Evolutionary conservation across 2,888 invertebrate genomes (phyloP), one percentile per base, ranked within the genome.

Genomic region (Timema cristinae): DNA sequence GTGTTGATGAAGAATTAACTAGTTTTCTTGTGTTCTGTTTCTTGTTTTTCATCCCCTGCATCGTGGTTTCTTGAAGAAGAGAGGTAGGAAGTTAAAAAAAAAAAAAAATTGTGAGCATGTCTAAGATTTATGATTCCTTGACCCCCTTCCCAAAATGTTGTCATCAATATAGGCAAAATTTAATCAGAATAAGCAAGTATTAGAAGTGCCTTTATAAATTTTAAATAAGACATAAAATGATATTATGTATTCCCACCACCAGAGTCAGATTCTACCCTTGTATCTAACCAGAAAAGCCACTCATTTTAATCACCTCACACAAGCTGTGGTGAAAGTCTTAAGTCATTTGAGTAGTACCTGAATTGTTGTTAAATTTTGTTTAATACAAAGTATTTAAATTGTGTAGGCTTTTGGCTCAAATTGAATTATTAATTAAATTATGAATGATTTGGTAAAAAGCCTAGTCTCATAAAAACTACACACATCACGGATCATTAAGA

Each of bases 131-230:
- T 71, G 73, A 72, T 72, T 73, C 74, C 75, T 74, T 73, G 72
- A 72, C 72, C 75, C 75, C 75, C 74, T 74, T 74, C 74, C 75
- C 73, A 73, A 66, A 72, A 32, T 32, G 73, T 75, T 72, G 71
- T 74, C 72, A 70, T 68, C 72, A 68, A 32, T 59, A 66, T 73
- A 71, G 74, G 71, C 67, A 73, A 71, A 52, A 67, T 59, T 59
- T 56, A 67, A 68, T 68, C 69, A 71, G 59, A 72, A 51, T 67
- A 52, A 47, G 70, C 67, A 56, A 71, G 71, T 71, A 71, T 67
- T 67, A 69, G 73, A 73, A 69, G 73, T 71, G 73, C 73, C 73
- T 73, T 73, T 67, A 48, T 51, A 50, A 70, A 15, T 11, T 47
- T 52, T 10, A 68, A 68, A 70, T 61, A 70, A 32, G 47, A 71